Base-by-base conservation (phyloP, 2,113 vertebrate genomes). In the Lanius ludovicianus region DNA sequence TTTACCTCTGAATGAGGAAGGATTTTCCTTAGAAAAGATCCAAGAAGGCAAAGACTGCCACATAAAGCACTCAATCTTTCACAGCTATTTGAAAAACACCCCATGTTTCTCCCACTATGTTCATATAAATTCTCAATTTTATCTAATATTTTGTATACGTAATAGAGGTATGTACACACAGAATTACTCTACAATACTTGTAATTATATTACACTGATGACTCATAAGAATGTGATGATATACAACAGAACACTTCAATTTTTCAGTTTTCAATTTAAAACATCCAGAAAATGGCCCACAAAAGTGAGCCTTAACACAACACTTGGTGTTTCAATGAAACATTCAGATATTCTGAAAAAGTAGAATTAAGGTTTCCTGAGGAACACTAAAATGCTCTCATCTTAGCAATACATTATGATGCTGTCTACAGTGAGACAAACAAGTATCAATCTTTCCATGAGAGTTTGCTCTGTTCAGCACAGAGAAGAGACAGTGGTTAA, bases 191-290 rank as follows among this genome's bases (percentile, higher is more conserved):
- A 70, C 68, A 81, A 57, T 50, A 76, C 42, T 74, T 93, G 64
- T 84, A 89, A 94, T 89, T 90, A 86, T 91, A 70, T 95, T 91
- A 91, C 95, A 91, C 87, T 69, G 89, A 92, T 93, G 87, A 94
- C 73, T 92, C 89, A 42, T 92, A 92, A 81, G 80, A 95, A 89
- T 46, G 44, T 19, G 62, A 87, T 91, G 80, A 89, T 84, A 91
- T 52, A 88, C 75, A 93, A 64, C 46, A 90, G 46, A 83, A 39
- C 25, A 80, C 77, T 71, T 69, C 68, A 1, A 94, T 92, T 93
- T 86, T 94, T 89, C 89, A 94, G 57, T 93, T 95, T 95, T 95
- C 75, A 89, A 92, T 96, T 94, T 95, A 83, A 86, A 95, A 56
- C 62, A 70, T 44, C 13, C 44, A 81, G 41, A 60, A 95, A 96